Base-by-base conservation (phyloP, 2,888 invertebrate genomes). In the Tinea trinotella region DNA sequence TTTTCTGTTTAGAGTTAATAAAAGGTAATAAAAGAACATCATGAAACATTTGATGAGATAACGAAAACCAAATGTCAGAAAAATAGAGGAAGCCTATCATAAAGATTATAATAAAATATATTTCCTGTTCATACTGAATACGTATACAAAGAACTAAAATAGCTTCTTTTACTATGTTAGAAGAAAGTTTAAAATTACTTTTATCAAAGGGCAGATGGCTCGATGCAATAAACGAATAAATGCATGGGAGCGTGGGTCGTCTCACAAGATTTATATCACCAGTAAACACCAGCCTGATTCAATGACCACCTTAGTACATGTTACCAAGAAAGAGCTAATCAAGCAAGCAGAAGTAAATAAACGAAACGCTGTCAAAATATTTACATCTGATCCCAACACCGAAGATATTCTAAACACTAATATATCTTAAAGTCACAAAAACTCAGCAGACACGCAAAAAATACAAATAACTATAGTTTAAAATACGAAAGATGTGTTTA, bases 101-200 rank as follows among this genome's bases (percentile, higher is more conserved):
- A 46, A 46, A 46, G 46, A 46, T 19, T 46, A 46, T 19, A 46
- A 46, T 19, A 46, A 24, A 50, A 24, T 50, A 50, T 24, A 24
- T 24, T 50, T 50, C 50, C 50, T 50, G 22, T 6, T 19, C 24
- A 22, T 4, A 12, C 3, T 13, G 24, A 50, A n/a, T n/a, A n/a
- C n/a, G 20, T 50, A 50, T 24, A 50, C 50, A 22, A 50, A 50
- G n/a, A 50, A 50, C 24, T 13, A 50, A 50, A 50, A 50, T 50
- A 50, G 24, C n/a, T 10, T 24, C 50, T 50, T 50, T 50, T 19
- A 24, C 50, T 24, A 12, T 46, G 20, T 15, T 24, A 50, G 50
- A 50, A 24, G 50, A 50, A 50, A 50, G 50, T 20, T 24, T 50
- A 50, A 24, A 50, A 24, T 15, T n/a, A 48, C 48, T 24, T 22